A percentile compares a stretch with the other conserved stretches of the same genome.
These are phyloP conservation scores for Microcebus lehilahytsara DNA, from an alignment of 2,113 vertebrate species.

Conservation along the genomic window DNA sequence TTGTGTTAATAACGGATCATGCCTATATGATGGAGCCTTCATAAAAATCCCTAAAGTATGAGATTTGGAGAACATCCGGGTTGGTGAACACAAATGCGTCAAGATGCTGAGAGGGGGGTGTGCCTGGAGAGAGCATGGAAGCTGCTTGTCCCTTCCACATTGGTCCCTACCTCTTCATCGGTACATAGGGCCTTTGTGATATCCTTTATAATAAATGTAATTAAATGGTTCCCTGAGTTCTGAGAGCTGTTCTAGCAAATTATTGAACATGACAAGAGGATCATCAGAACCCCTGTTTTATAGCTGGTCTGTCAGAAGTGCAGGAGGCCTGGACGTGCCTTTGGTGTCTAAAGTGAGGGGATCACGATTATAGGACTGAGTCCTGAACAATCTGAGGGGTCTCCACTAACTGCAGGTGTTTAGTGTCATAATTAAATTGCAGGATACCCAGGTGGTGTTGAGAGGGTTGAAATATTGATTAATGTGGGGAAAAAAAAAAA, in stretches of 20 bases:
- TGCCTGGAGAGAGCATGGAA: background rate
- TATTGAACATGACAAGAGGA: background rate
- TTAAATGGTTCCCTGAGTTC: background rate
- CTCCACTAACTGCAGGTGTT: background rate
- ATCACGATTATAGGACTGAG: background rate
- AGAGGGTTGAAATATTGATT: background rate
- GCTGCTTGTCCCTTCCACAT: too few relatives aligned
- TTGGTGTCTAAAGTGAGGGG: background rate
- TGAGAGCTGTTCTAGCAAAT: background rate
- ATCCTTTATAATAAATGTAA: background rate
- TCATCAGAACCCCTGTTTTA: background rate
- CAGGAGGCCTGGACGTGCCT: too few relatives aligned
- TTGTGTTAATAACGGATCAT: too few relatives aligned
- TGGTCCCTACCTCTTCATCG: background rate
- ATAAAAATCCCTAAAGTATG: too few relatives aligned
- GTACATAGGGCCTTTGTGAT: too few relatives aligned
- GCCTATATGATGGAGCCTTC: too few relatives aligned
- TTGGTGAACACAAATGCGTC: too few relatives aligned
- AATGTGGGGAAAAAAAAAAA: background rate
- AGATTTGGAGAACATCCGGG: too few relatives aligned
- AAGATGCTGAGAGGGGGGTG: too few relatives aligned
- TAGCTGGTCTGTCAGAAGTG: background rate
- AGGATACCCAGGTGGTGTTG: background rate
- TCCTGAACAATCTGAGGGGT: background rate
- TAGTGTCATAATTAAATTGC: background rate